Conservation (phyloP, 2,113 vertebrate genomes). For the Anguilla japonica region DNA sequence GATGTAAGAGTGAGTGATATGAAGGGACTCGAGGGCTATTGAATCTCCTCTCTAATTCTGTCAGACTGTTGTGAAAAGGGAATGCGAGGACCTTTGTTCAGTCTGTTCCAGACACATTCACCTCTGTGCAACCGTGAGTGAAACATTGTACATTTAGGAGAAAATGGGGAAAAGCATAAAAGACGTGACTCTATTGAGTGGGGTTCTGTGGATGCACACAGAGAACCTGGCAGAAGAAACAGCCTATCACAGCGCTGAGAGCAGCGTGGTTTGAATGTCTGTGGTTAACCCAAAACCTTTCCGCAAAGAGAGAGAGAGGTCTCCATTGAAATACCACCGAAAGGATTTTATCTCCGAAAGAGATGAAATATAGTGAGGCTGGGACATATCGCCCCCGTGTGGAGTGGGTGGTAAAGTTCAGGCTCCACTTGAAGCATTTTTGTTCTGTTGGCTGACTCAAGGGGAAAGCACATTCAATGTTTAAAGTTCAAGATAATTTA, state of each 20-base stretch:
- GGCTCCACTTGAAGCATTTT: not conserved
- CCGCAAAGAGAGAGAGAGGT: not conserved
- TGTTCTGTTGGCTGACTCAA: not conserved
- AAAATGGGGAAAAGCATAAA: too few species aligned
- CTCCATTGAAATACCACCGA: not conserved
- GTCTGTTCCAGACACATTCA: not conserved
- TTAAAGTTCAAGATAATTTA: not conserved
- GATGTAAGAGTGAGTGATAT: not conserved
- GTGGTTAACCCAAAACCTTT: not conserved
- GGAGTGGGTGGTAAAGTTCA: not conserved
- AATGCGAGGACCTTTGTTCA: too few species aligned
- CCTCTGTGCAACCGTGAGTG: not conserved
- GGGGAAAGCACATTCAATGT: too few species aligned
- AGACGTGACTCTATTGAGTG: not conserved
- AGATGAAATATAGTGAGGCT: not conserved
- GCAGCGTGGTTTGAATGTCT: not conserved
- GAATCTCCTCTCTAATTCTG: not conserved
- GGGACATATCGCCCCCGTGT: slow-evolving; percentile 29
- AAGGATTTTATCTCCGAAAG: not conserved
- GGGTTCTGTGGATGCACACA: too few species aligned
- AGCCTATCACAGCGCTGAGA: not conserved
- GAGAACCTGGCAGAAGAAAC: not conserved
- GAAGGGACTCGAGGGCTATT: not conserved
- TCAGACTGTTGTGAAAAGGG: not conserved
- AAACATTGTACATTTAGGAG: too few species aligned